phyloP scores from a whole-genome alignment of 2,888 invertebrate species.

The Nesidiocoris tenuis region DNA sequence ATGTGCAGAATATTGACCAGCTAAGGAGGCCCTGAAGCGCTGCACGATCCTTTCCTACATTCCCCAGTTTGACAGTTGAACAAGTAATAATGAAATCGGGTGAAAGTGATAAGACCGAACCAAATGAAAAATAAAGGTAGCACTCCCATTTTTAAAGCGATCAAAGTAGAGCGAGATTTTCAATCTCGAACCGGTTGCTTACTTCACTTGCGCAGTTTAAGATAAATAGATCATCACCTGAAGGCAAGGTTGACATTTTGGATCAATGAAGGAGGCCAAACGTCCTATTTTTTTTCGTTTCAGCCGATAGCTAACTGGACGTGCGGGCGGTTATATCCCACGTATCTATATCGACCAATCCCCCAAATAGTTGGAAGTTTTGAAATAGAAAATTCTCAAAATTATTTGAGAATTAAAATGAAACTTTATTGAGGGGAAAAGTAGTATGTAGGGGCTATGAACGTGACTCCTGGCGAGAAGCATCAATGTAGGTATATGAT shows the following conservation, averaged over 20 bases:
- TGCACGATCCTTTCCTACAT: neutral
- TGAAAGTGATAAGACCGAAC: neutral
- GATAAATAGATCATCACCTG: neutral
- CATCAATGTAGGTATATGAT: too few relatives aligned
- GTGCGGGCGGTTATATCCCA: too few relatives aligned
- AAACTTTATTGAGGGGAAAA: too few relatives aligned
- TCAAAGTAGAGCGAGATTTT: neutral
- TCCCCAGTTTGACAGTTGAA: neutral
- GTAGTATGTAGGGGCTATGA: too few relatives aligned
- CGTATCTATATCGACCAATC: too few relatives aligned
- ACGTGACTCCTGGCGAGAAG: too few relatives aligned
- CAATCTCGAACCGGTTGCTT: neutral
- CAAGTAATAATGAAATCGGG: neutral
- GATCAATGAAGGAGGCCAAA: neutral
- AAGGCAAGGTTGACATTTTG: neutral
- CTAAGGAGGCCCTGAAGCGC: neutral
- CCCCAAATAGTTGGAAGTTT: too few relatives aligned
- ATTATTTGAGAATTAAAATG: too few relatives aligned
- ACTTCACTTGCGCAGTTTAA: neutral
- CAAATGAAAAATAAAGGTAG: neutral
- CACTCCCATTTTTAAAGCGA: neutral
- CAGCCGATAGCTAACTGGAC: too few relatives aligned
- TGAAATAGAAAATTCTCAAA: too few relatives aligned
- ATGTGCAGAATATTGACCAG: too few relatives aligned
- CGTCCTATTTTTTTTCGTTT: too few relatives aligned